Evolutionary conservation across 2,888 invertebrate genomes (phyloP), one percentile per base, ranked within the genome.

Genomic region (Lithodes maja): DNA sequence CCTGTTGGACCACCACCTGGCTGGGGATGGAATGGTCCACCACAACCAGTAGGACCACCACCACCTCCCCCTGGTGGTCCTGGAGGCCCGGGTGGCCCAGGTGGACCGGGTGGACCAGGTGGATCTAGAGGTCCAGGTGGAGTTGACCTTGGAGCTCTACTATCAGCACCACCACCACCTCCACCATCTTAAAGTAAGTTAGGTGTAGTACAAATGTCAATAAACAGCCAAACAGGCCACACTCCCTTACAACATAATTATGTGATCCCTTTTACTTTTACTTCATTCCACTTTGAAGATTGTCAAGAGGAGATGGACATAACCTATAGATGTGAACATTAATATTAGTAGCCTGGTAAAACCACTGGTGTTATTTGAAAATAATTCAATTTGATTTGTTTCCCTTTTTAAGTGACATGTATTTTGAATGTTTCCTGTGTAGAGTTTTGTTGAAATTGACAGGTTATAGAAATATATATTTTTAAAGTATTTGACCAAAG

Each of bases 1-100:
- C 91, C 91, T 61, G 91, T 91, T 17, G 91, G 91, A 9, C 91
- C 91, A 12, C 91, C 91, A n/a, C 88, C 88, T 17, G 91, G 90
- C n/a, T 90, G 91, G 90, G 90, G 90, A 2, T 90, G 90, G 90
- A 90, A 89, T 90, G 90, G 90, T 5, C 90, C 88, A 9, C 91
- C 89, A 69, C 91, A 91, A n/a, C 90, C 87, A 50, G 90, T 92
- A 33, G 92, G 92, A 5, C 88, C 92, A 2, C 92, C 92, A 1
- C 92, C 92, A 49, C 92, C 93, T 7, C 92, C 92, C 9, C 92
- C 92, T 68, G 90, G 91, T 50, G 91, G 89, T 17, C 88, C 91
- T 9, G 90, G 92, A 80, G 92, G 92, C 75, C 87, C 87, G 78
- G 85, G 85, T 9, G 90, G 85, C 12, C 88, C 74, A 2, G 82